A percentile compares a stretch with the other conserved stretches of the same genome.
phyloP scores from a whole-genome alignment of 2,888 invertebrate species.

The Thymelicus sylvestris region DNA sequence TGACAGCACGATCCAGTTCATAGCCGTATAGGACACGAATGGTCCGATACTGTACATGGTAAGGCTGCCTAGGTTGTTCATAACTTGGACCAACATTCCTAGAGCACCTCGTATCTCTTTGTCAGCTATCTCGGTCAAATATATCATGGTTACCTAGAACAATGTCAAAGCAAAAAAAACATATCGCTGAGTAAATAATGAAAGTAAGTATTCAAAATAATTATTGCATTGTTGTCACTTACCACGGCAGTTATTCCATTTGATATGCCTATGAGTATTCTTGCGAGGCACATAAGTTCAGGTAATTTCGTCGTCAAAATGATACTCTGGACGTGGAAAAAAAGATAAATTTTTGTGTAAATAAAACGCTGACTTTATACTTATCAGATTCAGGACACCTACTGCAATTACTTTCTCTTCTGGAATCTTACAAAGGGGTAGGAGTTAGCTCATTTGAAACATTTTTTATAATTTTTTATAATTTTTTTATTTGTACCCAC shows the following conservation, averaged over 20 bases:
- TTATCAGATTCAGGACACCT: too few species aligned
- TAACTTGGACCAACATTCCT: slow-evolving; percentile 78
- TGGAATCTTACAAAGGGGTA: too few species aligned
- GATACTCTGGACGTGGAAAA: slow-evolving; percentile 61
- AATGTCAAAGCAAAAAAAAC: background rate
- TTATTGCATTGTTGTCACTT: slow-evolving; percentile 44
- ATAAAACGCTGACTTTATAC: too few species aligned
- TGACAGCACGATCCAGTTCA: slow-evolving; percentile 73
- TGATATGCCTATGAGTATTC: slow-evolving; percentile 79
- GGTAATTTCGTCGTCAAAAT: slow-evolving; percentile 77
- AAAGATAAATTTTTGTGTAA: background rate
- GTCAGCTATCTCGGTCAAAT: slow-evolving; percentile 81
- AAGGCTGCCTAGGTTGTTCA: slow-evolving; percentile 76
- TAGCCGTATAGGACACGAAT: slow-evolving; percentile 71
- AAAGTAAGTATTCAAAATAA: too few species aligned
- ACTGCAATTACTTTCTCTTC: too few species aligned
- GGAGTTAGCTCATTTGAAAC: too few species aligned
- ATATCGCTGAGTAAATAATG: too few species aligned
- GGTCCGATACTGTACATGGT: slow-evolving; percentile 76
- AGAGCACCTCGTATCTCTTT: slow-evolving; percentile 78
- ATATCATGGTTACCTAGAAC: slow-evolving; percentile 80
- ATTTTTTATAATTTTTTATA: too few species aligned
- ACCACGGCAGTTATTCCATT: slow-evolving; percentile 83
- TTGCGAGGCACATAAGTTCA: slow-evolving; percentile 76
- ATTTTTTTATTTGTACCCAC: too few species aligned